A percentile compares a stretch with the other conserved stretches of the same genome.
Conservation (phyloP, 2,113 vertebrate genomes). For the Dipodomys spectabilis region DNA sequence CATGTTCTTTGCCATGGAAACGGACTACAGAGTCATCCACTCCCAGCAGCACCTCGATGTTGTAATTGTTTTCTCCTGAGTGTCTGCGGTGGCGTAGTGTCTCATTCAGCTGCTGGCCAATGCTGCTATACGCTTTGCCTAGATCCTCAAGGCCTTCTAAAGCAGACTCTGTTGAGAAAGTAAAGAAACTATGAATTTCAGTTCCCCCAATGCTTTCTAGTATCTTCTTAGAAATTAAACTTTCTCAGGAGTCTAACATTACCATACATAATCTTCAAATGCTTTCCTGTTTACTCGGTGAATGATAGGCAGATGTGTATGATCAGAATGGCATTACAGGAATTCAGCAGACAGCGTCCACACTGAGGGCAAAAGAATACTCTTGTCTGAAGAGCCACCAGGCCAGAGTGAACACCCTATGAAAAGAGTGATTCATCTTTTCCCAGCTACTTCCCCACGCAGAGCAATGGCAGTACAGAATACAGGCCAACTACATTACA, state of each 20-base stretch:
- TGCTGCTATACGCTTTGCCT: conserved; percentile 76
- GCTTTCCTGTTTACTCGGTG: background rate
- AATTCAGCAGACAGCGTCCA: background rate
- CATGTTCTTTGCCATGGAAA: conserved; percentile 98
- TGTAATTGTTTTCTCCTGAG: conserved; percentile 91
- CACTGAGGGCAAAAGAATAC: background rate
- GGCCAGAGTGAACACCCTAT: background rate
- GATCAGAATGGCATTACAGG: background rate
- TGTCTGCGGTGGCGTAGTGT: conserved; percentile 89
- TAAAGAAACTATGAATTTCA: conserved; percentile 63
- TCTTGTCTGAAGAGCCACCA: background rate
- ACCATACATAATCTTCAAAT: background rate
- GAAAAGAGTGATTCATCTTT: background rate
- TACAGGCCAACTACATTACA: fast-evolving
- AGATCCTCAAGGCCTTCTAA: conserved; percentile 83
- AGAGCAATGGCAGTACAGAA: background rate
- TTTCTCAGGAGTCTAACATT: background rate
- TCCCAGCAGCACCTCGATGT: conserved; percentile 97
- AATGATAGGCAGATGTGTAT: background rate
- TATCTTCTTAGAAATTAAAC: background rate
- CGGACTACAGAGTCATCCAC: conserved; percentile 98
- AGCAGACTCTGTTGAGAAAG: conserved; percentile 85
- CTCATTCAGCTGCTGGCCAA: conserved; percentile 89
- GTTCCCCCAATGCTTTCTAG: background rate
- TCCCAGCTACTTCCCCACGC: background rate